Evolutionary conservation across 2,113 vertebrate genomes (phyloP).

Genomic region (Acrocephalus kingi): DNA sequence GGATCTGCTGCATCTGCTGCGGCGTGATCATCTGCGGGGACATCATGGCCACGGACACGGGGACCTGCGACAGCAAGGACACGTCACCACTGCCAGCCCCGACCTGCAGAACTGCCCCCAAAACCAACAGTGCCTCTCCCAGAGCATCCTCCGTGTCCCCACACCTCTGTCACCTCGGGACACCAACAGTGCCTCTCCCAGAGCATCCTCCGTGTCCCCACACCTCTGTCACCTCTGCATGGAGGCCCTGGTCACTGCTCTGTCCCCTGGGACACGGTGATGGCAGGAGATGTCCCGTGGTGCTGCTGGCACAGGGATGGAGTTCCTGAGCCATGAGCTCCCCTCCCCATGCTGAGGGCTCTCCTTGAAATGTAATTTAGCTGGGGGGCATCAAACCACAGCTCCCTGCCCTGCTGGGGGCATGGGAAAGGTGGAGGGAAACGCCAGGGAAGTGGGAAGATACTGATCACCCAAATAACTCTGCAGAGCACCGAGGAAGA

Average conservation of each 20-base stretch:
- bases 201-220: rapidly evolving
- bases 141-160: no score
- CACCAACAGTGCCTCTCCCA: rapidly evolving
- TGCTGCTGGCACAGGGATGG: not conserved
- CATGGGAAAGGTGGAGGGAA: not conserved
- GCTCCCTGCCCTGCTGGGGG: not conserved
- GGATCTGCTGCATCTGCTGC: conserved; percentile 99
- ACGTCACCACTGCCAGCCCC: not conserved
- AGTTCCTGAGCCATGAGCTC: not conserved
- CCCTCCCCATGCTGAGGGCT: not conserved
- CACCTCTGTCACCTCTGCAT: rapidly evolving
- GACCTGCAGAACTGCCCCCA: not conserved
- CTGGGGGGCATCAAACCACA: not conserved
- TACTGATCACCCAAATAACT: not conserved
- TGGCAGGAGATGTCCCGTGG: rapidly evolving
- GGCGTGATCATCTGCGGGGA: conserved; percentile 98
- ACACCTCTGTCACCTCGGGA: no score
- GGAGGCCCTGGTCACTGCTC: not conserved
- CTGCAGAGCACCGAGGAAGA: not conserved
- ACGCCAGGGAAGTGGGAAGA: not conserved
- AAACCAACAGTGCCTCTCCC: not conserved
- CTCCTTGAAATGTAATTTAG: not conserved
- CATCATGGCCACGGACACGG: conserved; percentile 99
- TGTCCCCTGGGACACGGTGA: rapidly evolving
- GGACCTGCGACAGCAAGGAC: conserved; percentile 77